These are phyloP conservation scores for Drosophila sp. DNA, from an alignment of 1,140 invertebrate species.

Conservation along the genomic window DNA sequence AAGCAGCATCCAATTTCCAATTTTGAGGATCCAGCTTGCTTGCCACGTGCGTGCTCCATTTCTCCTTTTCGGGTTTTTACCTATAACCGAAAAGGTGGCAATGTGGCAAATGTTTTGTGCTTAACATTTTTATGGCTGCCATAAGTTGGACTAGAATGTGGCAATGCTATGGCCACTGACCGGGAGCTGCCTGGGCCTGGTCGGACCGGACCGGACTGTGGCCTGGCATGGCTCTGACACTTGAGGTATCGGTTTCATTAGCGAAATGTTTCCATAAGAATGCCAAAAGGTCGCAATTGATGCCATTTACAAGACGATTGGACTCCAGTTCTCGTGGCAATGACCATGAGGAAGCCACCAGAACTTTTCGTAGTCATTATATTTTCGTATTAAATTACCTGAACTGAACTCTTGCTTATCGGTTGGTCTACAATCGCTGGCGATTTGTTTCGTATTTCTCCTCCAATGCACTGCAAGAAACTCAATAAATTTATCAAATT, in stretches of 20 bases:
- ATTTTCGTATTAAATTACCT: conserved; percentile 67
- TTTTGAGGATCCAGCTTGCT: conserved; percentile 28
- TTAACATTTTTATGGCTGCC: conserved; percentile 76
- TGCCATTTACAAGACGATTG: conserved; percentile 72
- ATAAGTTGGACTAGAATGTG: conserved; percentile 69
- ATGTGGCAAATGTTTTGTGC: conserved; percentile 77
- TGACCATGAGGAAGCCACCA: conserved; percentile 29
- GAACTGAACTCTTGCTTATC: conserved; percentile 52
- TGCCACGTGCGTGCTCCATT: conserved; percentile 77
- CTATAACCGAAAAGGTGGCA: conserved; percentile 63
- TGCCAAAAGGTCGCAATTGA: conserved; percentile 79
- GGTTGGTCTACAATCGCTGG: conserved; percentile 34
- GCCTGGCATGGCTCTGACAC: conserved; percentile 53
- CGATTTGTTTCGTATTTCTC: conserved; percentile 58
- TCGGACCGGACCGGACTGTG: conserved; percentile 45
- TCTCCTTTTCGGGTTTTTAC: conserved; percentile 33
- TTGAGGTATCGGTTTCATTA: conserved; percentile 81
- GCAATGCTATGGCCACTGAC: conserved; percentile 47
- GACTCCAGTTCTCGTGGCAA: conserved; percentile 14
- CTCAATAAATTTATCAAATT: conserved; percentile 77
- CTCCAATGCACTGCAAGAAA: conserved; percentile 10
- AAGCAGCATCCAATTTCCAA: conserved; percentile 62
- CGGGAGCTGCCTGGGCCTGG: conserved; percentile 29
- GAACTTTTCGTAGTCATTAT: conserved; percentile 48
- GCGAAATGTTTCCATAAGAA: conserved; percentile 79